These are phyloP conservation scores for Hypena proboscidalis DNA, from an alignment of 2,888 invertebrate genomes.

Conservation along the genomic window DNA sequence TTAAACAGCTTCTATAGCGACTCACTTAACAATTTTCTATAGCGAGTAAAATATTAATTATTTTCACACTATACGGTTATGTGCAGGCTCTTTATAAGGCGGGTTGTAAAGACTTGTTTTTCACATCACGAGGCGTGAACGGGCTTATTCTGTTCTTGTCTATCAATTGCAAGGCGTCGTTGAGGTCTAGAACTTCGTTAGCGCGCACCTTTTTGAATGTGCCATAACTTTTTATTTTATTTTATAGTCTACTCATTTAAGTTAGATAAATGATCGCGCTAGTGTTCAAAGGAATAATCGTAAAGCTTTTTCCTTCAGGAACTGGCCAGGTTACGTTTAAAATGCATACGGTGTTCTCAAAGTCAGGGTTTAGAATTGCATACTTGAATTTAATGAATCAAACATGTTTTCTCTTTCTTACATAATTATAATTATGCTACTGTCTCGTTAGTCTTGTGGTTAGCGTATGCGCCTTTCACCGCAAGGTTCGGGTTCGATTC, in stretches of 20 bases:
- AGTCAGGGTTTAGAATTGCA: too few relatives aligned
- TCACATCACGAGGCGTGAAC: constrained; percentile 51
- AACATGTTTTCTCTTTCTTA: too few relatives aligned
- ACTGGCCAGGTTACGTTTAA: too few relatives aligned
- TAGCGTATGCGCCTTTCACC: too few relatives aligned
- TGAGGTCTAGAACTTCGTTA: constrained; percentile 52
- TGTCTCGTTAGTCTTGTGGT: too few relatives aligned
- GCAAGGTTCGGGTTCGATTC: too few relatives aligned
- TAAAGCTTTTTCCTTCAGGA: too few relatives aligned
- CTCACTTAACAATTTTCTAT: constrained; percentile 9
- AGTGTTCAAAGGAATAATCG: too few relatives aligned
- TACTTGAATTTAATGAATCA: too few relatives aligned
- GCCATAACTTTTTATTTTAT: constrained; percentile 24
- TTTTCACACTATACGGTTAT: constrained; percentile 14
- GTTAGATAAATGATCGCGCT: constrained; percentile 1
- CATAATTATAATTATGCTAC: too few relatives aligned
- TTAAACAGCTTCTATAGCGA: too few relatives aligned
- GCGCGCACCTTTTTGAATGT: constrained; percentile 37
- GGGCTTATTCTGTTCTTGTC: constrained; percentile 57
- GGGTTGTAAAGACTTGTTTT: constrained; percentile 43
- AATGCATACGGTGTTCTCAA: too few relatives aligned
- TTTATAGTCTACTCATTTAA: neutral
- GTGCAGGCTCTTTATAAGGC: constrained; percentile 37
- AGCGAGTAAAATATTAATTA: constrained; percentile 32
- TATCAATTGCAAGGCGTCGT: constrained; percentile 52